Evolutionary conservation across 1,140 invertebrate genomes (phyloP), one percentile per base, ranked within the genome.

Genomic region (Leptinotarsa defecta): DNA sequence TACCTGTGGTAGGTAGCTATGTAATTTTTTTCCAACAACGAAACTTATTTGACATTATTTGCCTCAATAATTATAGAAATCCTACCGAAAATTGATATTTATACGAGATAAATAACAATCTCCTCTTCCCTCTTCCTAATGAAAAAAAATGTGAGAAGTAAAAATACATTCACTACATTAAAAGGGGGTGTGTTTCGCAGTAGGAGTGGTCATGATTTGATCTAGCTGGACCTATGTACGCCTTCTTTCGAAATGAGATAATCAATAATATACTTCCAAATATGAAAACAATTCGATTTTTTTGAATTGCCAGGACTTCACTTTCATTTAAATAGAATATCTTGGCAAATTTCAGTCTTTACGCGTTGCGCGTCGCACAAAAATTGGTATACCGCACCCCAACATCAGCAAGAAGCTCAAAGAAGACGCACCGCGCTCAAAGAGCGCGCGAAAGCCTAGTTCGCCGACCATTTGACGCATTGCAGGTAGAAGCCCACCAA

Each of bases 401-500:
- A 76, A 76, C 76, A 76, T 74, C 77, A 74, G 74, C 79, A 78
- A 48, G 24, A 69, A 74, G 74, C 77, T 79, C 71, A 73, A 76
- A 74, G 75, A 75, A 79, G 81, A 79, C 80, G 80, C 76, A 77
- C 75, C 74, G 71, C 77, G 77, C 68, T 77, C 77, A 76, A 81
- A 79, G 76, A 80, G 81, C 83, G 79, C 80, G 81, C 81, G 82
- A 78, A 74, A 75, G 76, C 77, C 64, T 68, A 75, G 76, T 76
- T 74, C 77, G 71, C 68, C 69, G 65, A 73, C 74, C 80, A 86
- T 86, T 89, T 93, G 92, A 92, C 92, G 92, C 92, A 93, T 93
- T 93, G 92, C 92, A 92, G 92, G 92, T 93, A 90, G 89, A 89
- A 88, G 87, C 84, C 87, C 88, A 88, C 92, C 91, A 92, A 93